Evolutionary conservation across 2,888 invertebrate genomes (phyloP).

Genomic region (Drosophila siamana): DNA sequence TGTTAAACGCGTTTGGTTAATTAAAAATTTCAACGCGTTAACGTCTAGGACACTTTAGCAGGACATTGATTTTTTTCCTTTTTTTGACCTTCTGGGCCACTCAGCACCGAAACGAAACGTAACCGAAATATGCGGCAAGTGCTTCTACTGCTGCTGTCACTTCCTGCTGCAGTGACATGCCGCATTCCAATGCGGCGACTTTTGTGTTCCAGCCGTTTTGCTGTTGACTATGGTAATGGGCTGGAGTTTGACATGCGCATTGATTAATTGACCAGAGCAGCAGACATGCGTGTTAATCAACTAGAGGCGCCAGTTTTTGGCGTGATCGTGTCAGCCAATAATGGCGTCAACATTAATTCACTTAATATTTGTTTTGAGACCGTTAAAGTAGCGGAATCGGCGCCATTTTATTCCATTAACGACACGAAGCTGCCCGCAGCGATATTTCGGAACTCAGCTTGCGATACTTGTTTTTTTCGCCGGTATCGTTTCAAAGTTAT

Average conservation of each 20-base stretch:
- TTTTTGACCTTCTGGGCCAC: conserved; percentile 64
- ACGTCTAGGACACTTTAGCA: conserved; percentile 23
- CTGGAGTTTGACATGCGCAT: conserved; percentile 44
- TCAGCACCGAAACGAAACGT: conserved; percentile 26
- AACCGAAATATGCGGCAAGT: conserved; percentile 23
- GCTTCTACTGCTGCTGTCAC: conserved; percentile 14
- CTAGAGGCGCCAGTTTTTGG: not conserved
- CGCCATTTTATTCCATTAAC: not conserved
- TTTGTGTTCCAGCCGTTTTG: conserved; percentile 41
- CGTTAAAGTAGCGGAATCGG: not conserved
- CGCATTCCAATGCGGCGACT: conserved; percentile 63
- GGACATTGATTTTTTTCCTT: conserved; percentile 70
- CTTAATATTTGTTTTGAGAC: not conserved
- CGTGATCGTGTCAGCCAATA: conserved; percentile 10
- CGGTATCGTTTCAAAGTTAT: conserved; percentile 1
- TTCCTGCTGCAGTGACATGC: conserved; percentile 51
- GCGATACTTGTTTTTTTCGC: not conserved
- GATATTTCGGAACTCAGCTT: not conserved
- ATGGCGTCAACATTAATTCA: not conserved
- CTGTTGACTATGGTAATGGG: conserved; percentile 44
- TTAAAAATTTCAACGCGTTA: conserved; percentile 30
- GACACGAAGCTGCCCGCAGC: not conserved
- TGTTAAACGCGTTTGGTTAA: conserved; percentile 27
- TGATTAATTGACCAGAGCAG: conserved; percentile 4
- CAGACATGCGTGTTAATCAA: conserved; percentile 11